These are phyloP conservation scores for Taxidea taxus DNA, from an alignment of 2,113 vertebrate genomes.

Conservation along the genomic window DNA sequence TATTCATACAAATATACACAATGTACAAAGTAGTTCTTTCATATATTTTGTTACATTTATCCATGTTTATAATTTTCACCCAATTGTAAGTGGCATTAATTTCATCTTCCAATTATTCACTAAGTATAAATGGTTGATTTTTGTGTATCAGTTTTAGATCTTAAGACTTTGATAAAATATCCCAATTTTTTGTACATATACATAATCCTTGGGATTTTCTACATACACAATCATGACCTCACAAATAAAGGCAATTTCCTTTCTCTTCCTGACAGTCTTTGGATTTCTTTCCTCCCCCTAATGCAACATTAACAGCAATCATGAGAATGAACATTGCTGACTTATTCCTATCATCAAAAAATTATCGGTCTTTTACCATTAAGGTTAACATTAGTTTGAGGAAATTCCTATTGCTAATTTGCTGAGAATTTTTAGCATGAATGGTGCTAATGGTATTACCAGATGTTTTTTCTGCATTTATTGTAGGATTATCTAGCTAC, in stretches of 20 bases:
- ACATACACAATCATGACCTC: not conserved
- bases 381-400: not conserved
- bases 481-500: not conserved
- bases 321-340: not conserved
- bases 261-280: not conserved
- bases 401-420: not conserved
- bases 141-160: not conserved
- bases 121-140: not conserved
- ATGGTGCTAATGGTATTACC: not conserved
- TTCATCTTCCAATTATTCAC: not conserved
- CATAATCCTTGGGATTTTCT: not conserved
- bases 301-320: not conserved
- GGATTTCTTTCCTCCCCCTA: not conserved
- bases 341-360: not conserved
- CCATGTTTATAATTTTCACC: not conserved
- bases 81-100: not conserved
- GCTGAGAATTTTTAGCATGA: not conserved
- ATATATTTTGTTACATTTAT: slow-evolving; percentile 12
- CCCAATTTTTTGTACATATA: not conserved
- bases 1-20: not conserved
- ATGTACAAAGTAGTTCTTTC: not conserved
- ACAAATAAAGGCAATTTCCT: not conserved
- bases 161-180: not conserved
- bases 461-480: not conserved
- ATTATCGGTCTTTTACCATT: not conserved